Evolutionary conservation across 2,113 vertebrate genomes (phyloP), one percentile per base, ranked within the genome.

Genomic region (Triplophysa dalaica): DNA sequence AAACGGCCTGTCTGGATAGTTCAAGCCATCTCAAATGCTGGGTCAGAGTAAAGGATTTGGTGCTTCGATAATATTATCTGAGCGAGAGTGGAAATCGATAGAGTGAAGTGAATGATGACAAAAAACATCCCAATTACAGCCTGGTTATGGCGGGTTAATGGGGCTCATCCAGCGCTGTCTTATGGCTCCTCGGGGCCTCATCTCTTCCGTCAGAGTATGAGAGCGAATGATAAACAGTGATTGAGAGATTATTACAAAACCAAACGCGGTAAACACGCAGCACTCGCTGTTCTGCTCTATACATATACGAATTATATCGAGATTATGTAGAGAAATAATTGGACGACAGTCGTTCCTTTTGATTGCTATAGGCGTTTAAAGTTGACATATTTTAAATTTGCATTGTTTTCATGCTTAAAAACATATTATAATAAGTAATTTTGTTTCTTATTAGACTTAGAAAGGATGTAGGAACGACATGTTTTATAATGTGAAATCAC

Each of bases 81-180:
- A 87, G 89, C 88, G 92, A 91, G 93, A 89, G 89, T 93, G 61
- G 79, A 93, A 94, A 97, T 98, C 96, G 94, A 96, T 96, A 94
- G 90, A 80, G 92, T 94, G 96, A 95, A 94, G 94, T 94, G 93
- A 94, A 92, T 92, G 95, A 93, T 94, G 95, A 94, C 94, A 93
- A 90, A 87, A 91, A 94, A 96, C 95, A 97, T 96, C 95, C 96
- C 95, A 98, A 98, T 98, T 99, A 98, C 93, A 91, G 93, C 87
- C 89, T 93, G 91, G 92, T 93, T 85, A 91, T 87, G 78, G 87
- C 82, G 90, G 90, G 90, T 91, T 91, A 92, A 93, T 91, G 89
- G 92, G 88, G 87, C 90, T 88, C 85, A 87, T 91, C 90, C 81
- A 86, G 87, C 87, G 82, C 88, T 89, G 88, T 86, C 83, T 78